Percentiles rank a stretch among this genome's conserved stretches.
Evolutionary conservation across 1,140 invertebrate species (phyloP).

Genomic region (Nautilus pompilius): DNA sequence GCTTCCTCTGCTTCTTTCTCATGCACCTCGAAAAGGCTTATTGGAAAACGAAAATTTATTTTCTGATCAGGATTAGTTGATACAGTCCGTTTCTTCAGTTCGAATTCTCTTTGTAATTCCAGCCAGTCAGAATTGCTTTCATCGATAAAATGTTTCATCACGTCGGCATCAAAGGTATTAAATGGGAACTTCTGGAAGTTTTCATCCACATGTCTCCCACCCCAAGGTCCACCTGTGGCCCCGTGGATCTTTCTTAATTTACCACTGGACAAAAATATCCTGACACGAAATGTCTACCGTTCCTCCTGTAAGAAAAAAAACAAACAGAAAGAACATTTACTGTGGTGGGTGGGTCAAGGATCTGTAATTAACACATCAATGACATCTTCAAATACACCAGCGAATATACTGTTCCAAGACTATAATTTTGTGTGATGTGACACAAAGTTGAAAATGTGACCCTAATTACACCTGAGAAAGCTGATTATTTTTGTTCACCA

Average conservation of each 20-base stretch:
- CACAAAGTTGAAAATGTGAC: too few species aligned
- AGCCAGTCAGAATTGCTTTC: conserved; percentile 9
- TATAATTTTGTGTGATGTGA: too few species aligned
- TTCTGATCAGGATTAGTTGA: conserved; percentile 3
- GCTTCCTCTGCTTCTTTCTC: background rate
- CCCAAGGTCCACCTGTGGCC: conserved; percentile 21
- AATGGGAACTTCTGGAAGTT: conserved; percentile 13
- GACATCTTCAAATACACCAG: too few species aligned
- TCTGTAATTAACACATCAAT: too few species aligned
- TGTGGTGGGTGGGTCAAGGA: too few species aligned
- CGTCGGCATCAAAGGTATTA: conserved; percentile 9
- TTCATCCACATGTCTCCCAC: conserved; percentile 20
- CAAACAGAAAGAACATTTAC: too few species aligned
- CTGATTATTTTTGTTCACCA: too few species aligned
- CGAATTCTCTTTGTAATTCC: conserved; percentile 15
- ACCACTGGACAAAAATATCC: conserved; percentile 4
- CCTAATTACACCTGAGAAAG: too few species aligned
- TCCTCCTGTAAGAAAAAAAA: conserved; percentile 19
- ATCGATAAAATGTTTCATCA: conserved; percentile 1
- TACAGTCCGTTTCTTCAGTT: conserved; percentile 17
- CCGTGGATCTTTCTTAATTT: conserved; percentile 15
- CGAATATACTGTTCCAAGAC: too few species aligned
- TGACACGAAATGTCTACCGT: conserved; percentile 23
- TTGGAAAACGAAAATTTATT: conserved; percentile 14
- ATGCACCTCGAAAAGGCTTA: background rate